A percentile compares a stretch with the other conserved stretches of the same genome.
Conservation (phyloP, 2,113 vertebrate species). For the Chaetodon trifascialis region DNA sequence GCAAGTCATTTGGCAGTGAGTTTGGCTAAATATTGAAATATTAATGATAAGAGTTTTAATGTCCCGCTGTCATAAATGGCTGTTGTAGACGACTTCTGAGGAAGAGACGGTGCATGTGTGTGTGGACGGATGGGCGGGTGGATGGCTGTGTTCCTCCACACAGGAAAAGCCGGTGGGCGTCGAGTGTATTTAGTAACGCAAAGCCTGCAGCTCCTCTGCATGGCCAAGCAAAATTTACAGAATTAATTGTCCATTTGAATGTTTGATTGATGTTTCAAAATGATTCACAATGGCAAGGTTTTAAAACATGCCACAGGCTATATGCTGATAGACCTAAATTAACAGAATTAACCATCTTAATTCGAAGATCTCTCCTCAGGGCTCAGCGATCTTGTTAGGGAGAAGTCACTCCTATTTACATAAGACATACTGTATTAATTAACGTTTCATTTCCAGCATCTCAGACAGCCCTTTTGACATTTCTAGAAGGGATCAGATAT, state of each 20-base stretch:
- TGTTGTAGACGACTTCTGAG: slow-evolving; percentile 6
- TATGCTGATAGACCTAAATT: slow-evolving; percentile 47
- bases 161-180: slow-evolving; percentile 26
- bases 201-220: slow-evolving; percentile 22
- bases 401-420: slow-evolving; percentile 8
- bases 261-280: slow-evolving; percentile 67
- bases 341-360: slow-evolving; percentile 43
- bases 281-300: slow-evolving; percentile 49
- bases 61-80: slow-evolving; percentile 22
- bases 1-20: slow-evolving; percentile 24
- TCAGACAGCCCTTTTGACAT: slow-evolving; percentile 1
- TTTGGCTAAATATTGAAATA: slow-evolving; percentile 46
- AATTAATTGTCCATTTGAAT: slow-evolving; percentile 68
- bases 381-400: neutral
- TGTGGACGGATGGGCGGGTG: neutral
- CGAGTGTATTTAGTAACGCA: slow-evolving; percentile 16
- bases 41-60: slow-evolving; percentile 23
- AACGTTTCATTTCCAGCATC: neutral
- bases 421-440: too few relatives aligned
- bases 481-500: slow-evolving; percentile 5
- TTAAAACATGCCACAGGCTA: slow-evolving; percentile 55
- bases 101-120: neutral
- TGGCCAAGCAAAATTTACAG: slow-evolving; percentile 51
- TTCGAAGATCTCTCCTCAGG: slow-evolving; percentile 22
- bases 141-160: slow-evolving; percentile 28